These are phyloP conservation scores for Mungos mungo DNA, from an alignment of 2,113 vertebrate species.

Conservation along the genomic window DNA sequence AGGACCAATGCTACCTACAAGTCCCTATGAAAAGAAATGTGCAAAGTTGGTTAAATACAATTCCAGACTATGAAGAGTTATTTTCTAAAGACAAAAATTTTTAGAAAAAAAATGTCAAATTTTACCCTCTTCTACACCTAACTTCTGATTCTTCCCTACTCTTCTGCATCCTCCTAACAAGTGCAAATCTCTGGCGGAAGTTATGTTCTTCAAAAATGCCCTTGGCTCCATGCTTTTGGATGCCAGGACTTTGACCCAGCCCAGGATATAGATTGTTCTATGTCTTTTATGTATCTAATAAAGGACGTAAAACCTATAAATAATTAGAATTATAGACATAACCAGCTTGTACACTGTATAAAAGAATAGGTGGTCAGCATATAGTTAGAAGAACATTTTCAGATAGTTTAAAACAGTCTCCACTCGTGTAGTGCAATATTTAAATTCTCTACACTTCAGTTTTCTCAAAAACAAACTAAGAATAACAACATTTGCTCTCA, in stretches of 20 bases:
- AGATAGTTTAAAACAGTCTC: not conserved
- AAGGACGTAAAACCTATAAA: not conserved
- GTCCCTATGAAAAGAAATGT: conserved; percentile 87
- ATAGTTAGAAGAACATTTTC: not conserved
- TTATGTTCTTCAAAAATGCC: not conserved
- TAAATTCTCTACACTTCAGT: conserved; percentile 15
- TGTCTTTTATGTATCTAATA: not conserved
- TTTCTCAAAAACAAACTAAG: not conserved
- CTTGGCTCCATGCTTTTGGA: not conserved
- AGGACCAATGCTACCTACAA: conserved; percentile 91
- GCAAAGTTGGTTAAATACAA: not conserved
- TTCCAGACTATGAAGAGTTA: not conserved
- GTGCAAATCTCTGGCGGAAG: not conserved
- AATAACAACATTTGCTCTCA: not conserved
- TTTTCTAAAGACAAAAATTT: conserved; percentile 12
- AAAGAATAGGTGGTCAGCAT: not conserved
- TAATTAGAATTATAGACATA: not conserved
- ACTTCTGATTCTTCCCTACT: not conserved
- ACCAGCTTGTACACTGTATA: not conserved
- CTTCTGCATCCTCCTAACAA: not conserved
- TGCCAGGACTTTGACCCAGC: not conserved
- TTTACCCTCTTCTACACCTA: not conserved
- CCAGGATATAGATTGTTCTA: not conserved
- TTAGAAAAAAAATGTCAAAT: not conserved
- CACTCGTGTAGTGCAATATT: not conserved